phyloP scores from a whole-genome alignment of 2,113 vertebrate species.

The Planiliza haematocheilus region DNA sequence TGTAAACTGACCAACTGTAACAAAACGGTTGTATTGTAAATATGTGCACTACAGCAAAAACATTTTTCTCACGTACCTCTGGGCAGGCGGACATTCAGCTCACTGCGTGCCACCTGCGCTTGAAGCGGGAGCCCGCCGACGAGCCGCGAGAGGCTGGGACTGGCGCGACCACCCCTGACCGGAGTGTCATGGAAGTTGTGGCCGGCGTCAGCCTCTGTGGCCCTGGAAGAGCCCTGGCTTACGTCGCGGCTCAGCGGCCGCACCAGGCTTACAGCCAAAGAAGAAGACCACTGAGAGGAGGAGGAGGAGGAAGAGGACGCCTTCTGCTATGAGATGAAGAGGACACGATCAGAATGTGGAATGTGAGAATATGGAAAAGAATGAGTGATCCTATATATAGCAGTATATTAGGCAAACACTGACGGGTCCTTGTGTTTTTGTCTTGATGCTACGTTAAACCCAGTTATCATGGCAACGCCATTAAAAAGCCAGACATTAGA shows the following conservation, averaged over 20 bases:
- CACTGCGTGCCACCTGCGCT: slow-evolving; percentile 84
- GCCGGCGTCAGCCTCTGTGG: slow-evolving; percentile 58
- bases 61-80: slow-evolving; percentile 75
- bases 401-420: background rate
- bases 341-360: slow-evolving; percentile 62
- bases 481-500: no score
- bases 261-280: slow-evolving; percentile 77
- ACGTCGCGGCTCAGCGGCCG: slow-evolving; percentile 69
- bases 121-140: slow-evolving; percentile 66
- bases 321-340: slow-evolving; percentile 72
- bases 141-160: slow-evolving; percentile 59
- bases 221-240: slow-evolving; percentile 62
- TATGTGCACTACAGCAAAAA: background rate
- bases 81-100: slow-evolving; percentile 86
- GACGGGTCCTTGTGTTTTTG: background rate
- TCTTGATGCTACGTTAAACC: no score
- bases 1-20: no score
- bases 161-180: slow-evolving; percentile 51
- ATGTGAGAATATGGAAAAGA: slow-evolving; percentile 41
- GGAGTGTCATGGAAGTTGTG: slow-evolving; percentile 11
- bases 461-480: no score
- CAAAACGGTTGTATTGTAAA: background rate
- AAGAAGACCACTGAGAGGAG: slow-evolving; percentile 79
- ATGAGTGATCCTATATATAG: slow-evolving; percentile 27
- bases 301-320: slow-evolving; percentile 69